These are phyloP conservation scores for Eudasyphora cyanicolor DNA, from an alignment of 2,888 invertebrate genomes.

Conservation along the genomic window DNA sequence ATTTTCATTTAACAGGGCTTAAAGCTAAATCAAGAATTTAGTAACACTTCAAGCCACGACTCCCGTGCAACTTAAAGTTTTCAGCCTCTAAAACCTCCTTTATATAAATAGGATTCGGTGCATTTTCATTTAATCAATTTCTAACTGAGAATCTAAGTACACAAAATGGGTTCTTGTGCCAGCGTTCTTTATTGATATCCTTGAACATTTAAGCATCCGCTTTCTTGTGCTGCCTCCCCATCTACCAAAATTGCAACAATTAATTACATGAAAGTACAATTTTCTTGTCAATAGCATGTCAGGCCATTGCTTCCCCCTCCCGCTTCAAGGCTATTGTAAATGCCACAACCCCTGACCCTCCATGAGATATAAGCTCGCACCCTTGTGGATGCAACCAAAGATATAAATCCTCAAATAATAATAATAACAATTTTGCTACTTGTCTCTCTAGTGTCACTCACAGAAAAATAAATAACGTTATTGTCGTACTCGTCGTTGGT, in stretches of 20 bases:
- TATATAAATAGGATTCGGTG: no score
- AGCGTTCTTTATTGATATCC: no score
- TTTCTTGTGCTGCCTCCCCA: background rate
- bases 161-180: no score
- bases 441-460: slow-evolving; percentile 9
- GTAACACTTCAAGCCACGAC: no score
- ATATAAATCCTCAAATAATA: background rate
- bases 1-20: no score
- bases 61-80: no score
- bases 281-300: background rate
- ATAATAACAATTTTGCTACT: background rate
- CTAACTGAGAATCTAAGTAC: no score
- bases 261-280: background rate
- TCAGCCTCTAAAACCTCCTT: no score
- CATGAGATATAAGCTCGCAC: background rate
- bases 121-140: no score
- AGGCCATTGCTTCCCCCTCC: background rate
- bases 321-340: background rate
- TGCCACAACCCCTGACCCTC: background rate
- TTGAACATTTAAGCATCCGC: background rate
- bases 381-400: background rate
- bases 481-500: no score
- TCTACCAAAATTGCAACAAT: background rate
- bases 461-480: slow-evolving; percentile 13
- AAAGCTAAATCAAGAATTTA: no score